Conservation (phyloP, 2,797 vertebrate species). For the Protonibea diacanthus region DNA sequence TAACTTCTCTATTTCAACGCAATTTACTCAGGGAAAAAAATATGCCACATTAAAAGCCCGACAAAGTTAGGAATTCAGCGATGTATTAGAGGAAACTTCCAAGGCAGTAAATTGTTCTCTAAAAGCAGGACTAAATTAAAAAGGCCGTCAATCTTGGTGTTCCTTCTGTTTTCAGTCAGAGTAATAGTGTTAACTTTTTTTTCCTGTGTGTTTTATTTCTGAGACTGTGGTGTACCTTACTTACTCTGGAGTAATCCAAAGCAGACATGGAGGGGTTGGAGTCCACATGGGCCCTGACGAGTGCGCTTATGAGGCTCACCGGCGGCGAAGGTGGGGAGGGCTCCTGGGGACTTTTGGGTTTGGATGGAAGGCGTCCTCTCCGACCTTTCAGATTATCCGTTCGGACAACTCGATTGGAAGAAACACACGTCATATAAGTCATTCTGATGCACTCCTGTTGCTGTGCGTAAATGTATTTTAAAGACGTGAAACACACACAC, state of each 20-base stretch:
- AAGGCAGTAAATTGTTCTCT: constrained; percentile 55
- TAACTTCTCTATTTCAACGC: constrained; percentile 88
- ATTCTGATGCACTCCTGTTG: background rate
- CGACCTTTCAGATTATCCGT: constrained; percentile 98
- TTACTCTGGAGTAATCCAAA: constrained; percentile 98
- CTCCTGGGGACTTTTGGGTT: constrained; percentile 99
- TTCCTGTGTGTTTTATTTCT: constrained; percentile 20
- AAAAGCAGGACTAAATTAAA: constrained; percentile 50
- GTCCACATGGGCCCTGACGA: constrained; percentile 98
- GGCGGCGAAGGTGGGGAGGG: constrained; percentile 96
- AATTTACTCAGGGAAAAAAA: constrained; percentile 88
- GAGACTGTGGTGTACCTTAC: constrained; percentile 57
- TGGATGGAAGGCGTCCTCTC: constrained; percentile 97
- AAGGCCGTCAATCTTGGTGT: constrained; percentile 37
- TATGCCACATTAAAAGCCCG: constrained; percentile 73
- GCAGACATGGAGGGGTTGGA: constrained; percentile 98
- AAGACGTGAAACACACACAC: background rate
- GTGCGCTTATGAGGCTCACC: constrained; percentile 97
- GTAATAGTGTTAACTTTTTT: background rate
- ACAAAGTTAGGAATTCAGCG: constrained; percentile 69
- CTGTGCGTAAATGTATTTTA: constrained; percentile 16
- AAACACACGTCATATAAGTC: constrained; percentile 23
- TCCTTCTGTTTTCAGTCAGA: constrained; percentile 15
- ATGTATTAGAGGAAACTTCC: constrained; percentile 63
- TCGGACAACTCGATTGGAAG: constrained; percentile 90